Conservation (phyloP, 2,888 invertebrate species). For the Eupithecia vulgata region DNA sequence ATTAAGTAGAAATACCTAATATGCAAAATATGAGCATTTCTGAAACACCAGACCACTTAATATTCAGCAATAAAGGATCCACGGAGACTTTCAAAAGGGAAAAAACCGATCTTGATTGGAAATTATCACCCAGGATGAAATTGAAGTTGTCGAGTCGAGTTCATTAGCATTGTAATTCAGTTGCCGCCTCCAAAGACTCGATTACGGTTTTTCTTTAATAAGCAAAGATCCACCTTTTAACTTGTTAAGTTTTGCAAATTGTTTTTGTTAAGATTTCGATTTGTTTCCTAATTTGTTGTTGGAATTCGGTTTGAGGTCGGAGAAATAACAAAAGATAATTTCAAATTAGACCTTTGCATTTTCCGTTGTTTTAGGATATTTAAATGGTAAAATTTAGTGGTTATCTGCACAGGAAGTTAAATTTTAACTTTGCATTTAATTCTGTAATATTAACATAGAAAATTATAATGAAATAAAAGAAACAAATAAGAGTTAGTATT, state of each 20-base stretch:
- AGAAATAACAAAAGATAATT: constrained; percentile 20
- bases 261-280: constrained; percentile 39
- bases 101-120: constrained; percentile 34
- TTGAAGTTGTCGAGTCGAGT: constrained; percentile 53
- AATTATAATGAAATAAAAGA: too few species aligned
- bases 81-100: background rate
- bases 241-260: constrained; percentile 41
- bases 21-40: background rate
- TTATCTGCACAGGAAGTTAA: background rate
- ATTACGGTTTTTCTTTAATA: constrained; percentile 60
- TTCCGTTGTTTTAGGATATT: background rate
- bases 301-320: constrained; percentile 15
- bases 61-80: constrained; percentile 10
- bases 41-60: background rate
- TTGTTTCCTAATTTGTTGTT: constrained; percentile 32
- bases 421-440: background rate
- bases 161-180: constrained; percentile 69
- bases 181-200: constrained; percentile 60
- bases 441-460: background rate
- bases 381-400: background rate
- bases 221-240: constrained; percentile 46
- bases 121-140: constrained; percentile 58
- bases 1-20: too few species aligned
- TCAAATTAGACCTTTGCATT: background rate
- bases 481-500: too few species aligned